A percentile compares a stretch with the other conserved stretches of the same genome.
phyloP scores from a whole-genome alignment of 1,140 invertebrate genomes.

The Babylonia areolata region DNA sequence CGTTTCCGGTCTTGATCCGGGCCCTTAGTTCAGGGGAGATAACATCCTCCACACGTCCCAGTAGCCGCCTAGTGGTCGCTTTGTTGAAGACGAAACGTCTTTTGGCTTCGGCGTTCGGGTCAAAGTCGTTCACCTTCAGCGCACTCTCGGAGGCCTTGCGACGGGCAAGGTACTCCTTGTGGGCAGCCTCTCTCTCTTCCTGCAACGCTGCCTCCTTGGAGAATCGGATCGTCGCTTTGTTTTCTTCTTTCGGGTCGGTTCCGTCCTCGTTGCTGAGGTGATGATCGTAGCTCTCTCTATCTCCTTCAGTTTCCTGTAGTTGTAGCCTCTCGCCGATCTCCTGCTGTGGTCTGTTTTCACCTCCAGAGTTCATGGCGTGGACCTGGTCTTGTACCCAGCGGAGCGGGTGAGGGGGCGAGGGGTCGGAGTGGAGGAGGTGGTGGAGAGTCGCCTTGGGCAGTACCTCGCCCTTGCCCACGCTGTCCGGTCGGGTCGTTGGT shows the following conservation, averaged over 20 bases:
- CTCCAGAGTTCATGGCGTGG: not conserved
- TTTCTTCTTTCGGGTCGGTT: not conserved
- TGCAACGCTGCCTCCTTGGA: not conserved
- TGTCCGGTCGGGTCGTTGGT: not conserved
- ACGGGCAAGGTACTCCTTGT: not conserved
- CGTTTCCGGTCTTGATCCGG: not conserved
- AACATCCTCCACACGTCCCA: not conserved
- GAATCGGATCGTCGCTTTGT: not conserved
- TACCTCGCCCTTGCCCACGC: not conserved
- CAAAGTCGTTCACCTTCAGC: not conserved
- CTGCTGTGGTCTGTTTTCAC: not conserved
- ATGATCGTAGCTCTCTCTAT: not conserved
- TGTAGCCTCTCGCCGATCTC: not conserved
- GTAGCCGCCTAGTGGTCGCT: not conserved
- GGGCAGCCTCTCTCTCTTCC: not conserved
- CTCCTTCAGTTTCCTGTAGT: too few species aligned
- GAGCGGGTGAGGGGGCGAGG: too few species aligned
- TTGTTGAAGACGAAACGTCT: not conserved
- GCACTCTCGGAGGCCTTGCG: not conserved
- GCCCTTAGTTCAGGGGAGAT: conserved; percentile 13
- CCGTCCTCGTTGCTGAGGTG: not conserved
- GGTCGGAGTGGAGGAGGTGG: not conserved
- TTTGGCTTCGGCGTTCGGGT: not conserved
- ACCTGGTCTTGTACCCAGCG: not conserved
- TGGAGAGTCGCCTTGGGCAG: not conserved